Evolutionary conservation across 2,113 vertebrate species (phyloP).

Genomic region (Galeopterus variegatus): DNA sequence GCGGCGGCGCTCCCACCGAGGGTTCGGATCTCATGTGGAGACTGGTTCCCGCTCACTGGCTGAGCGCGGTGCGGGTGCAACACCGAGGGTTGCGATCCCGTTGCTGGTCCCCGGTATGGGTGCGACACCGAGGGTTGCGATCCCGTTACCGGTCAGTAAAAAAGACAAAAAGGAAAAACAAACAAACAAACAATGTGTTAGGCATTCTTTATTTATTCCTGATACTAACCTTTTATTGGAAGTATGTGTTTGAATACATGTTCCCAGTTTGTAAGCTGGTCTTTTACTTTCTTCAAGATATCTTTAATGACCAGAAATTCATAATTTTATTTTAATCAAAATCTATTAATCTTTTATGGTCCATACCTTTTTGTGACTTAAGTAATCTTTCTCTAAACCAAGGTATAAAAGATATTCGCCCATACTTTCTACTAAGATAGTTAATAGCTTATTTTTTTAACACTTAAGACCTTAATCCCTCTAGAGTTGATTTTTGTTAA

Average conservation of each 20-base stretch:
- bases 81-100: no score
- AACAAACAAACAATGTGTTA: background rate
- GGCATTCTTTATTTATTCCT: background rate
- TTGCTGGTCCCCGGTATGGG: no score
- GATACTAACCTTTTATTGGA: slow-evolving; percentile 37
- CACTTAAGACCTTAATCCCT: background rate
- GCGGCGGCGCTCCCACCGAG: no score
- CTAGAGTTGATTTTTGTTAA: slow-evolving; percentile 27
- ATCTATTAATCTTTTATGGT: background rate
- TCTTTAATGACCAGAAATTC: slow-evolving; percentile 14
- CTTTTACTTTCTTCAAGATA: slow-evolving; percentile 31
- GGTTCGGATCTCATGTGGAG: no score
- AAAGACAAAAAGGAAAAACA: no score
- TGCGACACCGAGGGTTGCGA: no score
- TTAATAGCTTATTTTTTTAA: slow-evolving; percentile 28
- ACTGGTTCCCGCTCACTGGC: no score
- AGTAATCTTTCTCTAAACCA: background rate
- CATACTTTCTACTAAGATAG: background rate
- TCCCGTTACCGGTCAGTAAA: no score
- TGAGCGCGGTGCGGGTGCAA: no score
- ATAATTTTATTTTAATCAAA: slow-evolving; percentile 42
- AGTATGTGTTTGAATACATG: slow-evolving; percentile 26
- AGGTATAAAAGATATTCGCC: background rate
- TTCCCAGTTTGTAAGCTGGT: slow-evolving; percentile 32
- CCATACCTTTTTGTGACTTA: background rate